These are phyloP conservation scores for Uria lomvia DNA, from an alignment of 2,113 vertebrate species.

Conservation along the genomic window DNA sequence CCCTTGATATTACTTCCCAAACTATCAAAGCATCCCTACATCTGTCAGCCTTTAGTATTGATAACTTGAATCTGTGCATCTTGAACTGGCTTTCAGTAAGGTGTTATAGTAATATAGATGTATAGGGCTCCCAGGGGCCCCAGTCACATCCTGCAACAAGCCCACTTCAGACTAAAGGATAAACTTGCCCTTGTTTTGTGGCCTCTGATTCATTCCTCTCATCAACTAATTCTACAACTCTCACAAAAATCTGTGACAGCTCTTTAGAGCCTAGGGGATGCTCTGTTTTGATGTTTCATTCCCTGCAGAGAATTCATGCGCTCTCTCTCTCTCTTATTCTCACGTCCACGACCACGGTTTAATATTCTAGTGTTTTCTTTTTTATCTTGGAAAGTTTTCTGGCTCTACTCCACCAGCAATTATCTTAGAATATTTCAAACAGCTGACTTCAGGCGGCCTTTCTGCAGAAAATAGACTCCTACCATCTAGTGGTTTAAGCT, in stretches of 20 bases:
- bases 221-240: neutral
- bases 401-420: neutral
- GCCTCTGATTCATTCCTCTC: neutral
- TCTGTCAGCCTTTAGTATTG: neutral
- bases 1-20: neutral
- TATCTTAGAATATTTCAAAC: neutral
- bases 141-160: neutral
- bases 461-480: neutral
- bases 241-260: neutral
- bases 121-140: neutral
- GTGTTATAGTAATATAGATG: neutral
- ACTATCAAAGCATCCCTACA: neutral
- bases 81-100: neutral
- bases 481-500: neutral
- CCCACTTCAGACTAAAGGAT: neutral
- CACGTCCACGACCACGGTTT: neutral
- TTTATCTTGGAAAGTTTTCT: neutral
- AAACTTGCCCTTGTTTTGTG: neutral
- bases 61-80: neutral
- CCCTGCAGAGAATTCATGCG: neutral
- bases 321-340: neutral
- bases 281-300: neutral
- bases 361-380: neutral
- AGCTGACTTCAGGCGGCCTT: neutral
- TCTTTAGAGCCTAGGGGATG: accelerated